A percentile compares a stretch with the other conserved stretches of the same genome.
These are phyloP conservation scores for Zaprionus obscuricornis DNA, from an alignment of 2,888 invertebrate genomes.

Conservation along the genomic window DNA sequence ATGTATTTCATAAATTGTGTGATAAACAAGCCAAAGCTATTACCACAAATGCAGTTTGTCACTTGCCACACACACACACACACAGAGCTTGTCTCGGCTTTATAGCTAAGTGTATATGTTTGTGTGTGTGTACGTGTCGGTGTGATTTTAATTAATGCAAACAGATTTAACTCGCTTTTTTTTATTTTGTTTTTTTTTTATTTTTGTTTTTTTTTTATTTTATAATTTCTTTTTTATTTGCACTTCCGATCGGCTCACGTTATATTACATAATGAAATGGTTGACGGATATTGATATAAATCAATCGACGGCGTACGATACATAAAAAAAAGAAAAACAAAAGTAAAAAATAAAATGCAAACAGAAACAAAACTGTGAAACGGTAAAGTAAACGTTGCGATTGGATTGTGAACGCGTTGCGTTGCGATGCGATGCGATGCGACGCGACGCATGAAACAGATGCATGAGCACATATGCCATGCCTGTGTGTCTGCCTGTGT, in stretches of 20 bases:
- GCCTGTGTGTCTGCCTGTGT: too few relatives aligned
- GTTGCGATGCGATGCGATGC: background rate
- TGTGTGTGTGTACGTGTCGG: constrained; percentile 6
- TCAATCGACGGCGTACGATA: constrained; percentile 52
- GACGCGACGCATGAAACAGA: background rate
- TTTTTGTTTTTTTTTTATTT: constrained; percentile 38
- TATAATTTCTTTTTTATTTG: constrained; percentile 28
- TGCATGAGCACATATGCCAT: background rate
- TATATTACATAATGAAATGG: constrained; percentile 70
- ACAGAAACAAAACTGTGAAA: constrained; percentile 45
- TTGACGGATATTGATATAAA: constrained; percentile 76
- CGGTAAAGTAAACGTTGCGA: background rate
- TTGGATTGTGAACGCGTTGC: background rate
- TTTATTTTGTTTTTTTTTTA: constrained; percentile 1
- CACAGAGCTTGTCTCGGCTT: background rate
- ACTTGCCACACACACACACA: too few relatives aligned
- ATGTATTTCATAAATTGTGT: constrained; percentile 43
- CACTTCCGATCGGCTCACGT: constrained; percentile 36
- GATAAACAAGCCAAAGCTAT: constrained; percentile 71
- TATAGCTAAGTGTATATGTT: background rate
- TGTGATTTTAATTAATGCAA: constrained; percentile 73
- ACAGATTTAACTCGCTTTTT: constrained; percentile 67
- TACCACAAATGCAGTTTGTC: constrained; percentile 69
- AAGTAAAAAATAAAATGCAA: constrained; percentile 32
- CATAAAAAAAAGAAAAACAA: background rate